phyloP scores from a whole-genome alignment of 2,113 vertebrate genomes.

The Xiphophorus hellerii region DNA sequence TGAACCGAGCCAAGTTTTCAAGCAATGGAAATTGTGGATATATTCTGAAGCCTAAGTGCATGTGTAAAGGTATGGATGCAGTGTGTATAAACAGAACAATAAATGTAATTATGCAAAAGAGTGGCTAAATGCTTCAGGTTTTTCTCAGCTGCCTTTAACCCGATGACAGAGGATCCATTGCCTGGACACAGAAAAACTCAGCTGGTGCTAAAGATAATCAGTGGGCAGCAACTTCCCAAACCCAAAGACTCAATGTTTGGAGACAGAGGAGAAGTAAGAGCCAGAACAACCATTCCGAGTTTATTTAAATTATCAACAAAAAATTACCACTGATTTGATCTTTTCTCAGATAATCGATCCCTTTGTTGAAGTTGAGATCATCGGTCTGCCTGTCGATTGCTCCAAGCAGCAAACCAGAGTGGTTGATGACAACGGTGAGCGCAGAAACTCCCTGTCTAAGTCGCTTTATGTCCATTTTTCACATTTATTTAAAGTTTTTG shows the following conservation, averaged over 20 bases:
- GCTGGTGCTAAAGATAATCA: slow-evolving; percentile 91
- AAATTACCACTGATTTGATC: background rate
- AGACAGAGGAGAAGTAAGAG: slow-evolving; percentile 91
- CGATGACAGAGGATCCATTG: slow-evolving; percentile 87
- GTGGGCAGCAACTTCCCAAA: slow-evolving; percentile 96
- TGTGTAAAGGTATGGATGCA: slow-evolving; percentile 79
- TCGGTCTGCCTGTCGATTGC: slow-evolving; percentile 92
- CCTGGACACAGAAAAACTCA: slow-evolving; percentile 90
- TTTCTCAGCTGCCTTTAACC: slow-evolving; percentile 89
- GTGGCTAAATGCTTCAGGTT: background rate
- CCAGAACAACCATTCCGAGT: background rate
- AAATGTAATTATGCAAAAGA: background rate
- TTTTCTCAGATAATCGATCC: slow-evolving; percentile 94
- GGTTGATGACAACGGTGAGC: slow-evolving; percentile 93
- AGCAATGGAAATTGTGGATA: slow-evolving; percentile 95
- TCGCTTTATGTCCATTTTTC: background rate
- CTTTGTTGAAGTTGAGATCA: slow-evolving; percentile 96
- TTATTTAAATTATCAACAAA: background rate
- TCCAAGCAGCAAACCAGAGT: slow-evolving; percentile 93
- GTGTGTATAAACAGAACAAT: background rate
- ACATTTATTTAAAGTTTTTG: background rate
- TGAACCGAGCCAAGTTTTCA: slow-evolving; percentile 93
- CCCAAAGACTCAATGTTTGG: slow-evolving; percentile 95
- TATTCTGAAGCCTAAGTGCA: slow-evolving; percentile 91
- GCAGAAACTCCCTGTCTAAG: background rate